Evolutionary conservation across 2,888 invertebrate species (phyloP), one percentile per base, ranked within the genome.

Genomic region (Adelognathus sp.): DNA sequence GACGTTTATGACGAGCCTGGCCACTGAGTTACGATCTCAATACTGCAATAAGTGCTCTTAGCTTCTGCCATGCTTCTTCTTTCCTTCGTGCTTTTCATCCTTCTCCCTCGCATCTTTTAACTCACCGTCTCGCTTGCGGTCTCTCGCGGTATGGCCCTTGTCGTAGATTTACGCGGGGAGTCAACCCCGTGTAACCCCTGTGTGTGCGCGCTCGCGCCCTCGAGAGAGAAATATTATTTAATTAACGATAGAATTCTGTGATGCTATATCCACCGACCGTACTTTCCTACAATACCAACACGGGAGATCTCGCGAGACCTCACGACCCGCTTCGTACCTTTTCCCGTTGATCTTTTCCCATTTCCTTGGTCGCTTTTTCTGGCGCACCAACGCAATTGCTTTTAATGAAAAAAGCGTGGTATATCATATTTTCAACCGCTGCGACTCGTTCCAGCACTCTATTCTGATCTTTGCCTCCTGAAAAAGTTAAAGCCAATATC

Each of bases 221-320:
- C n/a, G 81, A 83, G 76, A 81, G 86, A 88, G 86, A 90, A 90
- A 90, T 90, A 90, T 90, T 90, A 90, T 90, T 90, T 90, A 90
- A 90, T 90, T 90, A 90, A 90, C 89, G 87, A 78, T 76, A 80
- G 63, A 73, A 61, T 39, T 52, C 67, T 16, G 46, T 54, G 70
- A 31, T 36, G 46, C 33, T 58, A 50, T n/a, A n/a, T n/a, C n/a
- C n/a, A n/a, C n/a, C 18, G 61, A 21, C 27, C 27, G 50, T 44
- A 44, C 46, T 56, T 70, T 41, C 54, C 31, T 69, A 44, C 41
- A 56, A 33, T 64, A 11, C 27, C 41, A 60, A 52, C 14, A 11
- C n/a, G n/a, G 33, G 33, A 54, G 64, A 66, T 41, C 71, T 74
- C 36, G 41, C 44, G 44, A 72, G 21, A 24, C 11, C 24, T 21